phyloP scores from a whole-genome alignment of 2,797 vertebrate genomes.

The Platyrinchus mystaceus region DNA sequence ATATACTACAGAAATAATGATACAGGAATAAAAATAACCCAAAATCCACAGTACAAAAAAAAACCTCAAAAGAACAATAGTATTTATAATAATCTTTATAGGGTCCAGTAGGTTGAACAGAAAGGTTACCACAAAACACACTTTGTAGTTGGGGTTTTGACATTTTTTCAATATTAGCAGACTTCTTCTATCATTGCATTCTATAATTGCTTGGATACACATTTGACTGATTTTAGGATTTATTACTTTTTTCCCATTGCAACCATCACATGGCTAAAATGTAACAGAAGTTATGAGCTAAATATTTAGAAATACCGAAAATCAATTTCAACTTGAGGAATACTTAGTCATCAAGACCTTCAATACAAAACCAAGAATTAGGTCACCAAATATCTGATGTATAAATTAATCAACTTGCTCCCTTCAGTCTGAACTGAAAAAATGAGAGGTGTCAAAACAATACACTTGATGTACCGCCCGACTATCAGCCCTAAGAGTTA shows the following conservation, averaged over 20 bases:
- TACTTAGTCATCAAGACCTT: neutral
- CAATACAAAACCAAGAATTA: neutral
- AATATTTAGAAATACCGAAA: neutral
- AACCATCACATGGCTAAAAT: neutral
- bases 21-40: neutral
- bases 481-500: neutral
- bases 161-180: neutral
- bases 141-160: neutral
- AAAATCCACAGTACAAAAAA: neutral
- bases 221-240: neutral
- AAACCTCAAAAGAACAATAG: rapidly evolving
- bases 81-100: neutral
- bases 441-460: neutral
- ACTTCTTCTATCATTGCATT: neutral
- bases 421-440: neutral
- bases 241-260: neutral
- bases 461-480: neutral
- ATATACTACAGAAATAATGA: neutral
- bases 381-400: neutral
- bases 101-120: neutral
- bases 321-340: neutral
- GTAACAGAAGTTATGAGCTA: neutral
- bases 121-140: neutral
- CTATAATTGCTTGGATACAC: neutral
- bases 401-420: neutral